These are phyloP conservation scores for Myotis myotis DNA, from an alignment of 2,797 vertebrate genomes.

Conservation along the genomic window DNA sequence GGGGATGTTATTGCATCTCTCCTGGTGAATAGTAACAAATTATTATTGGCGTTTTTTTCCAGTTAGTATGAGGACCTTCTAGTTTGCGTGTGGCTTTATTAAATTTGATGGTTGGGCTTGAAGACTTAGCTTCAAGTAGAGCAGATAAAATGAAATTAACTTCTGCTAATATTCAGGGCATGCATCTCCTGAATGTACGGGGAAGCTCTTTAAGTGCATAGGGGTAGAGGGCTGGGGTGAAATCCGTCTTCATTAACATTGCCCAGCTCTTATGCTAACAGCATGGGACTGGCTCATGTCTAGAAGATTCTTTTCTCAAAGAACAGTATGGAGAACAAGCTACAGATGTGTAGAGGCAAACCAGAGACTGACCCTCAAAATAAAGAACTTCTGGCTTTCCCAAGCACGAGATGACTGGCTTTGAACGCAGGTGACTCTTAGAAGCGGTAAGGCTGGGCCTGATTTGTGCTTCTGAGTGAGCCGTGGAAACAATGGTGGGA, in stretches of 20 bases:
- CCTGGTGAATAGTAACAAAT: not conserved
- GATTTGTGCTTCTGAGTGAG: not conserved
- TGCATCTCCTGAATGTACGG: not conserved
- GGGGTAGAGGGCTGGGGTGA: not conserved
- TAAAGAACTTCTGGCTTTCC: not conserved
- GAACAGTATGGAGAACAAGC: not conserved
- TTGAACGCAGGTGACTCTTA: not conserved
- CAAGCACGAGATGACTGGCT: not conserved
- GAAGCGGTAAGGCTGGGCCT: not conserved
- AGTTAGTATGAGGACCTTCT: conserved; percentile 31
- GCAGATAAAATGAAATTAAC: conserved; percentile 47
- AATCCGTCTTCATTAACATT: not conserved
- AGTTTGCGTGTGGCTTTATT: conserved; percentile 39
- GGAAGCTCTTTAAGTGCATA: not conserved
- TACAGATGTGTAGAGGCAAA: not conserved
- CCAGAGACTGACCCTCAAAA: not conserved
- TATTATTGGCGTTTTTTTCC: not conserved
- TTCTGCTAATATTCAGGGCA: conserved; percentile 48
- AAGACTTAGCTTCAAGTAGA: conserved; percentile 8
- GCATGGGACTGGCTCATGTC: not conserved
- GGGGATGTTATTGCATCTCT: not conserved
- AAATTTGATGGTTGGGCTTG: not conserved
- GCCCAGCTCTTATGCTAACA: not conserved
- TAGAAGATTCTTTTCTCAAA: not conserved
- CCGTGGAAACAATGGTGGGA: not conserved